Conservation (phyloP, 2,797 vertebrate genomes). For the Pangasius sanitwongsei region DNA sequence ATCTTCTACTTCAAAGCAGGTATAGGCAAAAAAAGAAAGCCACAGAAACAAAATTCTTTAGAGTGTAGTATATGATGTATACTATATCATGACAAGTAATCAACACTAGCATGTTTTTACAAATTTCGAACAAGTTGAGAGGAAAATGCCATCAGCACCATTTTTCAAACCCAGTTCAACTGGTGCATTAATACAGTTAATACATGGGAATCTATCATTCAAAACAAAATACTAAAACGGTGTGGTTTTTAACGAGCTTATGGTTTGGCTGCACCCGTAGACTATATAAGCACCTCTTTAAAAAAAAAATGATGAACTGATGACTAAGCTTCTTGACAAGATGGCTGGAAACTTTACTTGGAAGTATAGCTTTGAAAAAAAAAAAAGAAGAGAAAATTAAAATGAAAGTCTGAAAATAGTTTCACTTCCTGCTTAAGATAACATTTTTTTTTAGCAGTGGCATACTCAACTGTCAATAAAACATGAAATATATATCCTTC, state of each 20-base stretch:
- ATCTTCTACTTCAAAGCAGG: neutral
- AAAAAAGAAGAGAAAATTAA: neutral
- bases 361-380: neutral
- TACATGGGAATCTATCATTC: neutral
- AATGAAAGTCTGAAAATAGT: neutral
- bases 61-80: neutral
- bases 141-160: neutral
- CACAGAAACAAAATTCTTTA: neutral
- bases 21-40: neutral
- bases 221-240: neutral
- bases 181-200: neutral
- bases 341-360: neutral
- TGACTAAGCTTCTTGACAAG: neutral
- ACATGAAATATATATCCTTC: neutral
- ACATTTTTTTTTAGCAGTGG: neutral
- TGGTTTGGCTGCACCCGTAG: neutral
- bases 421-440: constrained; percentile 24
- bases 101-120: neutral
- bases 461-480: neutral
- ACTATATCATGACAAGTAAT: neutral
- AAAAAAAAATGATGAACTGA: neutral
- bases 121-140: neutral
- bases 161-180: neutral
- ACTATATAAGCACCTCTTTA: neutral
- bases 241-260: neutral